Evolutionary conservation across 1,140 invertebrate species (phyloP), one percentile per base, ranked within the genome.

Genomic region (Callitettix versicolor): DNA sequence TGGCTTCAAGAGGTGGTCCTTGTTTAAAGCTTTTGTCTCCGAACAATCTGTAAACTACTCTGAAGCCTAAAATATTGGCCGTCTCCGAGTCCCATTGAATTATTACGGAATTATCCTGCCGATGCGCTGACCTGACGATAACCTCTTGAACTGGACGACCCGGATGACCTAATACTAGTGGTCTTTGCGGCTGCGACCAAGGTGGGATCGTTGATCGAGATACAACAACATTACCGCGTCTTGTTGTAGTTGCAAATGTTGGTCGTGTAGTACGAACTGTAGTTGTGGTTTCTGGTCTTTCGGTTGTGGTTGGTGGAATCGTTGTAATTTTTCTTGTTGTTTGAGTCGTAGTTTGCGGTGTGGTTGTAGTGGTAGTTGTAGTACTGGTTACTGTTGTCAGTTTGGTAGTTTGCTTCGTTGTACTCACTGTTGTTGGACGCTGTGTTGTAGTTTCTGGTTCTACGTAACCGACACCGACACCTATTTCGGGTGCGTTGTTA

Each of bases 21-120:
- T 89, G 84, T 60, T 92, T 90, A 68, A 94, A 95, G 56, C 78
- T 85, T 61, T 86, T 84, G 61, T 93, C 90, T 1, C 91, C 91
- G 64, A 95, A 95, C 11, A 93, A 70, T 48, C 91, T 70, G 67
- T 94, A 94, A 7, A 94, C 86, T 7, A 94, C 88, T 48, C 89
- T 75, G 64, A 93, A 93, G 12, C 89, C 91, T 0, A 91, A 71
- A 59, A 91, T 88, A 63, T 91, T 91, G 0, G 81, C 76, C 1
- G 84, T 82, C 61, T 89, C 84, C 1, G 86, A 89, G 63, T 90
- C 88, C 91, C 91, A 95, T 63, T 91, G 85, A 50, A 95, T 90
- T 41, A 91, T 86, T 1, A 95, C 85, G 0, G 88, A 84, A 65
- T 86, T 91, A 53, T 91, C 88, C 69, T 90, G 85, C 57, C 89